phyloP scores from a whole-genome alignment of 2,888 invertebrate genomes.

The Melangyna quadrimaculata region DNA sequence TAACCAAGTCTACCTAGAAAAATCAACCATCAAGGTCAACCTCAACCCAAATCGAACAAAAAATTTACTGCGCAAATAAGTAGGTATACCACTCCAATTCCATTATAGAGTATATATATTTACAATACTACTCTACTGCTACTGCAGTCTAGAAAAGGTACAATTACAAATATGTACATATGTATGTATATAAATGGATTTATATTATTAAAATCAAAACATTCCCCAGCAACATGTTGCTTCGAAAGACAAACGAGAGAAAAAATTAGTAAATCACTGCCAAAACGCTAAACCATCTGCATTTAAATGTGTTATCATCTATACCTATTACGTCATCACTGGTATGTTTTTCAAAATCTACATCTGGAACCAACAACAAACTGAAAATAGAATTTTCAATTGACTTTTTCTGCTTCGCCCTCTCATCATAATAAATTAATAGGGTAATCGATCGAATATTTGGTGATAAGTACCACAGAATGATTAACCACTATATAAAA shows the following conservation, averaged over 20 bases:
- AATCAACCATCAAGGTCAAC: conserved; percentile 9
- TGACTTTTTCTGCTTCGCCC: neutral
- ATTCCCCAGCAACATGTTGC: conserved; percentile 13
- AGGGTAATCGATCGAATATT: neutral
- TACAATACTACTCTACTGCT: too few relatives aligned
- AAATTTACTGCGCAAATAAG: conserved; percentile 14
- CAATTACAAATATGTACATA: too few relatives aligned
- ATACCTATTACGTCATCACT: conserved; percentile 42
- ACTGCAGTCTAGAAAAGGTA: neutral
- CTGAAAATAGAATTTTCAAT: neutral
- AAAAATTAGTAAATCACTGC: neutral
- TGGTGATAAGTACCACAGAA: neutral
- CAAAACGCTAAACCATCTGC: conserved; percentile 1
- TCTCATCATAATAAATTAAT: neutral
- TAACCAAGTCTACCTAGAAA: neutral
- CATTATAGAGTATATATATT: too few relatives aligned
- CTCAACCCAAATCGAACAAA: neutral
- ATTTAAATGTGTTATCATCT: conserved; percentile 46
- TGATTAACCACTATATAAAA: neutral
- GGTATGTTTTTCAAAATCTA: neutral
- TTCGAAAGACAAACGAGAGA: neutral
- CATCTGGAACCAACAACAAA: neutral
- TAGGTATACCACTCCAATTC: too few relatives aligned
- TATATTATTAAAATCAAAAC: neutral
- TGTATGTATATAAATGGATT: too few relatives aligned